Evolutionary conservation across 1,140 invertebrate species (phyloP).

Genomic region (Trichoplusia ni): DNA sequence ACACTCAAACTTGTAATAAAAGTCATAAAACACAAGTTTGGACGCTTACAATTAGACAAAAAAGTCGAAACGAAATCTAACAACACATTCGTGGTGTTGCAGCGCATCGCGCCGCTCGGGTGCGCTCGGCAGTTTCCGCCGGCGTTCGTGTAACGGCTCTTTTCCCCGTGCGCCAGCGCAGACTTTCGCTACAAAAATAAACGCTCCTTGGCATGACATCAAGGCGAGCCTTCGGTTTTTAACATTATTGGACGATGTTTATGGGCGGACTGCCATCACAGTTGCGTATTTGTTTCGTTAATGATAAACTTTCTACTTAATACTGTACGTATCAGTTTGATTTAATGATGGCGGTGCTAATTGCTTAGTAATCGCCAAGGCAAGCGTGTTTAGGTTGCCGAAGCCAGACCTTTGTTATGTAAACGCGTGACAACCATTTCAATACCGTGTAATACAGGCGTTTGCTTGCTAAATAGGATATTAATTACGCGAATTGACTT

Average conservation of each 20-base stretch:
- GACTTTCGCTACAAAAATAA: conserved; percentile 77
- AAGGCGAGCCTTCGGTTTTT: conserved; percentile 72
- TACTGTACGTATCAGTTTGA: neutral
- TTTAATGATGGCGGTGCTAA: neutral
- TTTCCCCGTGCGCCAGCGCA: conserved; percentile 61
- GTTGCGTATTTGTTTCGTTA: conserved; percentile 29
- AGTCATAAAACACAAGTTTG: neutral
- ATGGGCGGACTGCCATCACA: conserved; percentile 53
- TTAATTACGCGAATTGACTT: neutral
- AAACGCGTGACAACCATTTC: conserved; percentile 15
- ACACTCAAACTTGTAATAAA: neutral
- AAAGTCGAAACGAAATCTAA: neutral
- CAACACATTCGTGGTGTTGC: conserved; percentile 48
- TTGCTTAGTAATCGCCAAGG: conserved; percentile 11
- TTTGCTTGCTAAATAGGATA: conserved; percentile 16
- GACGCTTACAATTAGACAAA: neutral
- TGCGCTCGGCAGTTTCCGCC: conserved; percentile 59
- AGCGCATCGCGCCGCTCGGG: conserved; percentile 48
- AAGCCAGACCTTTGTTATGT: conserved; percentile 5
- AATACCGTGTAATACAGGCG: conserved; percentile 13
- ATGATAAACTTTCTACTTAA: conserved; percentile 28
- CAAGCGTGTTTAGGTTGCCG: neutral
- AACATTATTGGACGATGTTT: conserved; percentile 59
- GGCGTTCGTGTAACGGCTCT: conserved; percentile 67
- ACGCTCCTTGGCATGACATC: conserved; percentile 74